These are phyloP conservation scores for Crotalus helleri DNA, from an alignment of 2,113 vertebrate species.

Conservation along the genomic window DNA sequence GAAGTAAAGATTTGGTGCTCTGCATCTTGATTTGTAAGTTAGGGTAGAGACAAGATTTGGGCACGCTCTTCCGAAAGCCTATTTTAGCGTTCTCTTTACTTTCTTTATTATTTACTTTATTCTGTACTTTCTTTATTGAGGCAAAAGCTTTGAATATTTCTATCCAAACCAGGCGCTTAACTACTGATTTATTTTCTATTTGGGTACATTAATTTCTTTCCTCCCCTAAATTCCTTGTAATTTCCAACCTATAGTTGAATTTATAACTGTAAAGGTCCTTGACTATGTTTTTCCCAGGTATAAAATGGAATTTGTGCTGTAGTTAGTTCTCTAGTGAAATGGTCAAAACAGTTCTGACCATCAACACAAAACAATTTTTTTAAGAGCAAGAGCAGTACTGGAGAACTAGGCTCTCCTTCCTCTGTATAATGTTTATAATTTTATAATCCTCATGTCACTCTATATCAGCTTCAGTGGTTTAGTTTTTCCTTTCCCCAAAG, in stretches of 20 bases:
- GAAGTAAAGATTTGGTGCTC: neutral
- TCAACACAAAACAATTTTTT: neutral
- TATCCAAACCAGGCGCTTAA: accelerated
- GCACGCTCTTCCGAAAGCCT: neutral
- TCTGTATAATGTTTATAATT: neutral
- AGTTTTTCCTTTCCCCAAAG: neutral
- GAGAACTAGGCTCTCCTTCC: neutral
- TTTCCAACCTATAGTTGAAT: neutral
- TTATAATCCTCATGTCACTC: neutral
- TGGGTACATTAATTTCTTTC: neutral
- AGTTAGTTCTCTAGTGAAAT: too few relatives aligned
- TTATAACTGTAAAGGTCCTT: neutral
- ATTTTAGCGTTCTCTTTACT: neutral
- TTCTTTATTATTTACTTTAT: too few relatives aligned
- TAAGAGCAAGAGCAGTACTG: neutral
- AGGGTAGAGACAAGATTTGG: neutral
- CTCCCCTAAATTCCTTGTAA: neutral
- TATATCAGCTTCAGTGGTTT: neutral
- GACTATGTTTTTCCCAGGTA: neutral
- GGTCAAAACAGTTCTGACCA: neutral
- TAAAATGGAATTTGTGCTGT: neutral
- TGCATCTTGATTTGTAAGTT: neutral
- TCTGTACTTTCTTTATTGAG: neutral
- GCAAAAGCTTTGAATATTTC: neutral
- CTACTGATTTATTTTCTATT: neutral